Conservation (phyloP, 2,797 vertebrate genomes). For the Propithecus perrieri region DNA sequence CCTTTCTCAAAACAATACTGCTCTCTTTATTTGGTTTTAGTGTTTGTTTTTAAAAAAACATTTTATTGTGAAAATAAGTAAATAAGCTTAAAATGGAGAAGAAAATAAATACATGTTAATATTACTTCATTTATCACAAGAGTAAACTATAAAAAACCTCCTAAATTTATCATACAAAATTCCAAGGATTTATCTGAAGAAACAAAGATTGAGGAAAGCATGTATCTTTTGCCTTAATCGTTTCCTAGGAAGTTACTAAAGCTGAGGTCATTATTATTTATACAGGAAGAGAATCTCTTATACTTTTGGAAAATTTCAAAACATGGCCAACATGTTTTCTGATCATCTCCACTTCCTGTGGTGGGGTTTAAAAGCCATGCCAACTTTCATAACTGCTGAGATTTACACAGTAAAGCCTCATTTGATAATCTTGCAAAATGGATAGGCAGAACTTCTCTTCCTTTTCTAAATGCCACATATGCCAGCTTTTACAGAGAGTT, state of each 20-base stretch:
- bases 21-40: background rate
- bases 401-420: constrained; percentile 43
- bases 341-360: constrained; percentile 62
- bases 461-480: constrained; percentile 46
- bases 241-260: constrained; percentile 56
- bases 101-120: background rate
- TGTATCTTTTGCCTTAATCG: background rate
- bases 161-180: constrained; percentile 10
- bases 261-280: constrained; percentile 42
- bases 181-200: background rate
- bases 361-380: constrained; percentile 23
- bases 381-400: constrained; percentile 58
- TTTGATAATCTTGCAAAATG: constrained; percentile 57
- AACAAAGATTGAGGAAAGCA: background rate
- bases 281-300: constrained; percentile 45
- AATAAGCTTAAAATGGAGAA: constrained; percentile 11
- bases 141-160: constrained; percentile 34
- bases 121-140: constrained; percentile 10
- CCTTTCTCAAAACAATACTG: background rate
- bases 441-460: background rate
- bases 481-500: constrained; percentile 25
- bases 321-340: constrained; percentile 48
- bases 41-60: background rate
- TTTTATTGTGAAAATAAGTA: constrained; percentile 48
- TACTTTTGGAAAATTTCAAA: constrained; percentile 65